phyloP scores from a whole-genome alignment of 2,888 invertebrate species.

The Lycophotia porphyrea region DNA sequence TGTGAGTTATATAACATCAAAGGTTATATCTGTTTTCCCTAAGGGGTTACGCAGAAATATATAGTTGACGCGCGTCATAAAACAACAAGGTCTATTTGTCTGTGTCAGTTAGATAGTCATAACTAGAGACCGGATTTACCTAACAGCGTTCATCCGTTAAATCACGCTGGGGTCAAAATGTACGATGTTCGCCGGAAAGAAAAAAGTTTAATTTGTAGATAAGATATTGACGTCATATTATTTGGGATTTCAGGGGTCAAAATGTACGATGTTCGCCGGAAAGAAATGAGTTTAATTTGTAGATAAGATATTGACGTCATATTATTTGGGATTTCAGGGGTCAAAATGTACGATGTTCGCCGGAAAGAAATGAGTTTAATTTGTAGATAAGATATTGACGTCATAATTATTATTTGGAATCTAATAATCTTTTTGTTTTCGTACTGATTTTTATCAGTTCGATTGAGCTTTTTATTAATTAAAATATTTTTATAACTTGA shows the following conservation, averaged over 20 bases:
- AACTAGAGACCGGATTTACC: not conserved
- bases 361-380: not conserved
- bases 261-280: too few relatives aligned
- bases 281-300: not conserved
- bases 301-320: not conserved
- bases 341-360: not conserved
- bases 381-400: not conserved
- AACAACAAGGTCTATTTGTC: not conserved
- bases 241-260: too few relatives aligned
- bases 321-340: not conserved
- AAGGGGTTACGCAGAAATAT: not conserved
- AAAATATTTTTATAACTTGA: not conserved
- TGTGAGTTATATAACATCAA: constrained; percentile 91
- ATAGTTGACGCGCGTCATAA: not conserved
- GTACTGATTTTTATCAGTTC: too few relatives aligned
- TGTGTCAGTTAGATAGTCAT: not conserved
- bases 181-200: too few relatives aligned
- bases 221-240: not conserved
- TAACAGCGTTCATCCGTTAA: not conserved
- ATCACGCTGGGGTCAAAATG: not conserved
- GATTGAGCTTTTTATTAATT: too few relatives aligned
- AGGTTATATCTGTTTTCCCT: not conserved
- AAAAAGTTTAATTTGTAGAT: not conserved
- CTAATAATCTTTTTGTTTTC: not conserved
- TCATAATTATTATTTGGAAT: not conserved